Percentiles rank a stretch among this genome's conserved stretches.
Conservation (phyloP, 2,888 invertebrate species). For the Laspeyria flexula region DNA sequence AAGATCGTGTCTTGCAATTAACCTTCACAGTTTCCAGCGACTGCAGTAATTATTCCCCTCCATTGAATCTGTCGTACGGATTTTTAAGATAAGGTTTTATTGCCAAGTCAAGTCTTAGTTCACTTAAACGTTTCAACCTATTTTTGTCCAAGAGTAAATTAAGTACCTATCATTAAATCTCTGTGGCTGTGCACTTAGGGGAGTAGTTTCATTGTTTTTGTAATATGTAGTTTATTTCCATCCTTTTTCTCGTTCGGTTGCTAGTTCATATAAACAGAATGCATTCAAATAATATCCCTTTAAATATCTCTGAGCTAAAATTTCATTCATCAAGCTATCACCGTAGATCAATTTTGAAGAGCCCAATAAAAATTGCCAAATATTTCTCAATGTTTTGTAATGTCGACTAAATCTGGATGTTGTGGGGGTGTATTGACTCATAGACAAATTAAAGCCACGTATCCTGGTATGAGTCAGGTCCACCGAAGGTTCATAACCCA, state of each 20-base stretch:
- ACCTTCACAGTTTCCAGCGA: slow-evolving; percentile 33
- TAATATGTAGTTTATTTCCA: too few relatives aligned
- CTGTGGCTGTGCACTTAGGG: too few relatives aligned
- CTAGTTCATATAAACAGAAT: too few relatives aligned
- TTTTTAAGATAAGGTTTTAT: slow-evolving; percentile 24
- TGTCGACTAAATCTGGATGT: slow-evolving; percentile 35
- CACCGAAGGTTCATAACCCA: slow-evolving; percentile 57
- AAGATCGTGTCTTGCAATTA: slow-evolving; percentile 35
- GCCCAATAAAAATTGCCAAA: slow-evolving; percentile 21
- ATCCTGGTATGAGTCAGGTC: slow-evolving; percentile 60
- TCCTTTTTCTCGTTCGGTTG: too few relatives aligned
- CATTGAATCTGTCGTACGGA: slow-evolving; percentile 14
- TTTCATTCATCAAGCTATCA: too few relatives aligned
- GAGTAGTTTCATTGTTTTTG: not conserved
- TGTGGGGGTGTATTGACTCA: slow-evolving; percentile 64
- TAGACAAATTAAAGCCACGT: slow-evolving; percentile 51
- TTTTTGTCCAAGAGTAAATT: too few relatives aligned
- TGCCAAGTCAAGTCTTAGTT: not conserved
- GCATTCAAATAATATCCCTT: too few relatives aligned
- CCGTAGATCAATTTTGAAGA: slow-evolving; percentile 1
- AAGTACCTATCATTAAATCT: too few relatives aligned
- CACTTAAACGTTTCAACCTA: slow-evolving; percentile 15
- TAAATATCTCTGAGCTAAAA: too few relatives aligned
- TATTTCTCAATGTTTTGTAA: slow-evolving; percentile 40
- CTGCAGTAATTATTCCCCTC: slow-evolving; percentile 32